Conservation (phyloP, 2,888 invertebrate species). For the Trissolcus brochymenae region DNA sequence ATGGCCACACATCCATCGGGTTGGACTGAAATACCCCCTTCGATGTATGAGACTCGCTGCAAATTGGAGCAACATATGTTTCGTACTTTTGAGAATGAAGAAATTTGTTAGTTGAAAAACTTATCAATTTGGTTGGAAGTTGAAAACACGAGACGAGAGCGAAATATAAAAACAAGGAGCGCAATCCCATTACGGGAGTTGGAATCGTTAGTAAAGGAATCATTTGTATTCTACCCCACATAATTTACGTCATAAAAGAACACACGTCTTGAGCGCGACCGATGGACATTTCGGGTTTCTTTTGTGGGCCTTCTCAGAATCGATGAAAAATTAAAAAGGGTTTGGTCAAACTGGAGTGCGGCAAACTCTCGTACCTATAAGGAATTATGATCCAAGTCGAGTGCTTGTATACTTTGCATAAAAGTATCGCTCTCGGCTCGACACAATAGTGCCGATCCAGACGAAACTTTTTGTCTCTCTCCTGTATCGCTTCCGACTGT, state of each 20-base stretch:
- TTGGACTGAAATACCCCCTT: no score
- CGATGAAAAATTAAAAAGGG: constrained; percentile 60
- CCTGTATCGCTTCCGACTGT: constrained; percentile 31
- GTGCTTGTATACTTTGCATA: constrained; percentile 67
- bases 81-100: no score
- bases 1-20: no score
- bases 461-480: constrained; percentile 44
- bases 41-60: no score
- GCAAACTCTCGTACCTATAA: constrained; percentile 66
- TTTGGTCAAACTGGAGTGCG: constrained; percentile 50
- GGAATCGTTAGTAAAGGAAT: constrained; percentile 12
- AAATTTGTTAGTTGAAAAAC: no score
- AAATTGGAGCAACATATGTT: not conserved
- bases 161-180: not conserved
- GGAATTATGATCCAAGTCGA: constrained; percentile 65
- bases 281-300: constrained; percentile 27
- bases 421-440: constrained; percentile 55
- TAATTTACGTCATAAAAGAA: constrained; percentile 27
- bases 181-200: not conserved
- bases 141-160: not conserved
- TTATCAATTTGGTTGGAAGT: no score
- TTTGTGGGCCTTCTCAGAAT: constrained; percentile 65
- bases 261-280: constrained; percentile 12
- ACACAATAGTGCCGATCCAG: constrained; percentile 67
- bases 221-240: constrained; percentile 10